Percentiles rank a stretch among this genome's conserved stretches.
Evolutionary conservation across 2,888 invertebrate genomes (phyloP).

Genomic region (Megastigmus dorsalis): DNA sequence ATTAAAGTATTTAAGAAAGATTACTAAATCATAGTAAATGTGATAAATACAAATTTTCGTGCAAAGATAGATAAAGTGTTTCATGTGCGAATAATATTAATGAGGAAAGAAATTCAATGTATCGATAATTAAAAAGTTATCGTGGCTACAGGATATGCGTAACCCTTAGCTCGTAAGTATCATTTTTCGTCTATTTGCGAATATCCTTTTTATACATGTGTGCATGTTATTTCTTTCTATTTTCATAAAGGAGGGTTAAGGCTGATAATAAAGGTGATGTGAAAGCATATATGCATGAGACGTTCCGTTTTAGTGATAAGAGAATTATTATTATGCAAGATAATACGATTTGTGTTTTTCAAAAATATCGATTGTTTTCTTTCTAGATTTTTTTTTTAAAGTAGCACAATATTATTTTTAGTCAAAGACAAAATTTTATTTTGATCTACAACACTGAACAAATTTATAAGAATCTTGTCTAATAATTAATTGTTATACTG

Average conservation of each 20-base stretch:
- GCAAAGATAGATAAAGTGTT: not conserved
- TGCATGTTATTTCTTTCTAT: conserved; percentile 34
- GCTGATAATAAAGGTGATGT: conserved; percentile 48
- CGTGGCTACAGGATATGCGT: not conserved
- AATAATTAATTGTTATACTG: conserved; percentile 9
- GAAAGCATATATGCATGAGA: conserved; percentile 15
- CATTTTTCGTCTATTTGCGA: not conserved
- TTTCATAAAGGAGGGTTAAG: conserved; percentile 51
- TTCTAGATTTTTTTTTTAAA: not conserved
- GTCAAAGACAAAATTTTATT: not conserved
- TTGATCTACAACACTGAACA: not conserved
- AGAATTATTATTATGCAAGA: conserved; percentile 2
- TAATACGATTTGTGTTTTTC: not conserved
- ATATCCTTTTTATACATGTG: conserved; percentile 10
- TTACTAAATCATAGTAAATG: not conserved
- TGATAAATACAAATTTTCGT: conserved; percentile 6
- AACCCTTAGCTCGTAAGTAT: not conserved
- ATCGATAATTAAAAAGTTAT: conserved; percentile 4
- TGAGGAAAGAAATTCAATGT: not conserved
- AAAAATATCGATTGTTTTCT: not conserved
- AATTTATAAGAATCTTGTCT: conserved; percentile 1
- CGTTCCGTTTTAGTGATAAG: not conserved
- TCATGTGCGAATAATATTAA: not conserved
- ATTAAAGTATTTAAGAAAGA: conserved; percentile 3
- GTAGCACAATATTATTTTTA: not conserved